These are phyloP conservation scores for Centroberyx gerrardi DNA, from an alignment of 2,797 vertebrate species.

Conservation along the genomic window DNA sequence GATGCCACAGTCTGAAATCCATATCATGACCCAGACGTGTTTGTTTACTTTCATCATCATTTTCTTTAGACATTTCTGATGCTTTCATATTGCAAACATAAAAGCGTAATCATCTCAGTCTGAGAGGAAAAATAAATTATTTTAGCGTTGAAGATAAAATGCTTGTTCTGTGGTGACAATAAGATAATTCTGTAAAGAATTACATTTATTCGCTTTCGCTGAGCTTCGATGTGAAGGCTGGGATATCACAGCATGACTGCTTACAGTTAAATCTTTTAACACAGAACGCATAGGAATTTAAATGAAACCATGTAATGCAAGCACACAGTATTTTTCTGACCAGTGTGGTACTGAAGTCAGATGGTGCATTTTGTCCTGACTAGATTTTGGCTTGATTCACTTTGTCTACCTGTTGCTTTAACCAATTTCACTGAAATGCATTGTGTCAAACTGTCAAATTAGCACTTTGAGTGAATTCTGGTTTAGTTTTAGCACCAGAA, in stretches of 20 bases:
- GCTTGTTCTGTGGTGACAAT: slow-evolving; percentile 2
- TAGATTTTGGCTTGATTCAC: neutral
- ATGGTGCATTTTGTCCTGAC: too few relatives aligned
- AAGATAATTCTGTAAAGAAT: neutral
- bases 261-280: slow-evolving; percentile 30
- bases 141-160: too few relatives aligned
- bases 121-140: neutral
- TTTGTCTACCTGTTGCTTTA: neutral
- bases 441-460: slow-evolving; percentile 23
- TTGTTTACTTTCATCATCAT: neutral
- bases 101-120: neutral
- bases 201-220: too few relatives aligned
- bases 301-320: slow-evolving; percentile 7
- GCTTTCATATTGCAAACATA: neutral
- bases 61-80: neutral
- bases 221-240: neutral
- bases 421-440: neutral
- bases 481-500: slow-evolving; percentile 7
- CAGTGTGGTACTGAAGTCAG: too few relatives aligned
- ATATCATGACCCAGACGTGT: neutral
- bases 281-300: slow-evolving; percentile 4
- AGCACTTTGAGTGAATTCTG: neutral
- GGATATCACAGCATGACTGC: neutral
- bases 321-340: neutral
- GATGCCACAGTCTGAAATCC: neutral